phyloP scores from a whole-genome alignment of 2,797 vertebrate genomes.

The Hephaestus fuliginosus region DNA sequence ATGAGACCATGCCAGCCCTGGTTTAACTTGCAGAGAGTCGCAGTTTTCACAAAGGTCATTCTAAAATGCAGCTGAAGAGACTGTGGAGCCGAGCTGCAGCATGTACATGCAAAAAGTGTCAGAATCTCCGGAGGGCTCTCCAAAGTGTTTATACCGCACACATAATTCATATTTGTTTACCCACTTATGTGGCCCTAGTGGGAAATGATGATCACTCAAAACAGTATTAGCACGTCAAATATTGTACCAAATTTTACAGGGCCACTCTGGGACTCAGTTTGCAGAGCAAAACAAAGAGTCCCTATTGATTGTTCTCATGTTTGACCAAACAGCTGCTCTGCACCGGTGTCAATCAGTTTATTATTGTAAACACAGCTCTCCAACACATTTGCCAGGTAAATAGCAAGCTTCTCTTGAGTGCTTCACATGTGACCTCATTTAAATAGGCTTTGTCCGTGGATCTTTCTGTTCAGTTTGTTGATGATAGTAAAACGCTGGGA shows the following conservation, averaged over 20 bases:
- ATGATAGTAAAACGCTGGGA: slow-evolving; percentile 29
- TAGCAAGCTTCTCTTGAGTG: slow-evolving; percentile 42
- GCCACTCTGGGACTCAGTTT: slow-evolving; percentile 58
- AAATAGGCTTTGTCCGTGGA: slow-evolving; percentile 25
- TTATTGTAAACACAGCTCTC: slow-evolving; percentile 65
- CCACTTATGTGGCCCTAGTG: slow-evolving; percentile 70
- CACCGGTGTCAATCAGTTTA: slow-evolving; percentile 70
- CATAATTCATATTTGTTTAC: slow-evolving; percentile 79
- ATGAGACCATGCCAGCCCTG: not conserved
- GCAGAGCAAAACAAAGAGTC: slow-evolving; percentile 74
- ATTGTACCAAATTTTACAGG: slow-evolving; percentile 68
- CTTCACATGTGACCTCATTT: slow-evolving; percentile 35
- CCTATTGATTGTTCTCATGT: slow-evolving; percentile 77
- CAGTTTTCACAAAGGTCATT: slow-evolving; percentile 36
- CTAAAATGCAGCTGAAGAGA: slow-evolving; percentile 24
- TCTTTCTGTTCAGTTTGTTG: slow-evolving; percentile 24
- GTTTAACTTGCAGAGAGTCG: slow-evolving; percentile 13
- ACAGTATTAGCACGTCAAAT: slow-evolving; percentile 80
- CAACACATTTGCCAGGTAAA: slow-evolving; percentile 58
- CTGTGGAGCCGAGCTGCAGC: slow-evolving; percentile 15
- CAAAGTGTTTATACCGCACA: slow-evolving; percentile 66
- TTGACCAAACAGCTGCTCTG: slow-evolving; percentile 76
- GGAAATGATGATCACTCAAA: slow-evolving; percentile 79
- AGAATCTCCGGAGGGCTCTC: slow-evolving; percentile 55
- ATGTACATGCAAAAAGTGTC: slow-evolving; percentile 52